phyloP scores from a whole-genome alignment of 1,140 invertebrate species.

The Calliopsis andreniformis region DNA sequence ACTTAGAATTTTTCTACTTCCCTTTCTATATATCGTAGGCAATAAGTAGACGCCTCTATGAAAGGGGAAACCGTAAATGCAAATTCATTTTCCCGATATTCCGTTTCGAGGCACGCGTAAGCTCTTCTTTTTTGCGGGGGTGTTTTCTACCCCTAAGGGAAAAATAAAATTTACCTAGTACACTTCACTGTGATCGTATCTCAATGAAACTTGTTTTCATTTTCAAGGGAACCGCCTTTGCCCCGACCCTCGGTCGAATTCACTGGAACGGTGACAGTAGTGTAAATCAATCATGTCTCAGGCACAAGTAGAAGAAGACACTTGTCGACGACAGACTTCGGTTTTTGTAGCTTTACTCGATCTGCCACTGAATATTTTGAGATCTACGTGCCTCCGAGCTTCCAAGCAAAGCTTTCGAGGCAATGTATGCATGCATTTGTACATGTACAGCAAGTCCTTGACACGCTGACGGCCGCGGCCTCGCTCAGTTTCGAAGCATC shows the following conservation, averaged over 20 bases:
- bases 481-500: constrained; percentile 45
- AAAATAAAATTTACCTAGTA: constrained; percentile 20
- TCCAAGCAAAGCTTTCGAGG: background rate
- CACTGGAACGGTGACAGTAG: too few species aligned
- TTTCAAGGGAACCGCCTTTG: background rate
- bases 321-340: too few species aligned
- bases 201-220: constrained; percentile 6
- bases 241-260: constrained; percentile 12
- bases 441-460: constrained; percentile 31
- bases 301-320: too few species aligned
- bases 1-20: too few species aligned
- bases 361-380: background rate
- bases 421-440: constrained; percentile 7
- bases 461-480: constrained; percentile 37
- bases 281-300: background rate
- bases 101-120: background rate
- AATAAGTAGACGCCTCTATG: background rate
- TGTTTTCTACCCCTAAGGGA: background rate
- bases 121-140: background rate
- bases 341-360: too few species aligned
- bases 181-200: background rate
- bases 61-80: background rate
- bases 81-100: background rate
- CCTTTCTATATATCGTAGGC: background rate
- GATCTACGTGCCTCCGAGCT: background rate